Base-by-base conservation (phyloP, 2,113 vertebrate genomes). In the Cavia aperea region DNA sequence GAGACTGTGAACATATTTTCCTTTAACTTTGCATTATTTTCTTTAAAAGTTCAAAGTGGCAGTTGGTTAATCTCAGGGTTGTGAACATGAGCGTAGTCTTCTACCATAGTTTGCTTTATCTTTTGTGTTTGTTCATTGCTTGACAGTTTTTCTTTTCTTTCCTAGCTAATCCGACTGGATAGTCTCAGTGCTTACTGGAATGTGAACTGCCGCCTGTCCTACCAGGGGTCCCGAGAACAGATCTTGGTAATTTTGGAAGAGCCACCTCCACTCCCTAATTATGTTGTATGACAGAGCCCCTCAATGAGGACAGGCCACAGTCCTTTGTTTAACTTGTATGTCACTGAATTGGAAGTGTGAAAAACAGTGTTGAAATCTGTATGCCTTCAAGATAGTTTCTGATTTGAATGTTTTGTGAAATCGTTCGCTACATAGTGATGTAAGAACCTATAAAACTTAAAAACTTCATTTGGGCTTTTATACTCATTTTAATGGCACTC, bases 101-200 rank as follows among this genome's bases (percentile, higher is more conserved):
- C 86, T 90, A 16, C 26, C 29, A 10, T 31, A 95, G 65, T 86
- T 21, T 56, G 39, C 16, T 94, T 56, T 16, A 21, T 92, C 79
- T 23, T 65, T 92, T 81, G 14, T 60, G 0, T 93, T 24, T 93
- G 60, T 62, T 65, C 63, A 26, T 83, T 92, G 65, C 18, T 43
- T 96, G 93, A 92, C 63, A 11, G 46, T 31, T 78, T 86, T 79
- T 6, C 46, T 88, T 77, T 89, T 95, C 58, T 81, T 92, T 75
- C 84, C 2, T 78, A 99, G 99, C 98, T 99, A 19, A 97, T 99
- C 7, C 97, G 98, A 84, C 98, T 99, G 86, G 98, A 99, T 83
- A 98, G 98, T 96, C 98, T 99, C 56, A 99, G 98, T 46, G 98
- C 97, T 66, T 99, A 99, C 73, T 99, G 99, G 99, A 99, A 99